A percentile compares a stretch with the other conserved stretches of the same genome.
Conservation (phyloP, 2,888 invertebrate species). For the Melieria crassipennis region DNA sequence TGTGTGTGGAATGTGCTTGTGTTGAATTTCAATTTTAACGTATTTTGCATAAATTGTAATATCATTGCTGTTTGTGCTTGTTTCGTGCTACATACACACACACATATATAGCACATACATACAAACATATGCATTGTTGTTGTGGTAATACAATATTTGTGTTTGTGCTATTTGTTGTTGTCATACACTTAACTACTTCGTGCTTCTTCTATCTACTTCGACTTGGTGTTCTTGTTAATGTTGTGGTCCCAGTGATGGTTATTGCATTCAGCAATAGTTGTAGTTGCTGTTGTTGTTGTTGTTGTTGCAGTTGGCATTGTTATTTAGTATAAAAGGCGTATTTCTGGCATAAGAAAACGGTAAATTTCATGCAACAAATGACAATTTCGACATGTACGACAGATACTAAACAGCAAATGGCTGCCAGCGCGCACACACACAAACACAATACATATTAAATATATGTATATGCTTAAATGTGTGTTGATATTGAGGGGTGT, state of each 20-base stretch:
- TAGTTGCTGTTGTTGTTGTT: neutral
- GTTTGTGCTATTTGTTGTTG: no score
- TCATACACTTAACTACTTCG: no score
- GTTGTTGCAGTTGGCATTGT: conserved; percentile 6
- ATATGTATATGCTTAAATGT: no score
- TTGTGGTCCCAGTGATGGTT: neutral
- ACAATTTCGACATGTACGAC: conserved; percentile 47
- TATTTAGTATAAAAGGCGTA: conserved; percentile 30
- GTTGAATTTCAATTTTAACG: conserved; percentile 52
- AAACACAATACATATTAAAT: neutral
- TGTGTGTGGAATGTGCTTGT: conserved; percentile 18
- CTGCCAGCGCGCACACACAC: conserved; percentile 6
- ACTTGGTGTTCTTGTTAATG: no score
- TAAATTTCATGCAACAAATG: conserved; percentile 56
- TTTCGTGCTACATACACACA: neutral
- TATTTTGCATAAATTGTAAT: conserved; percentile 58
- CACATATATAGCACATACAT: no score
- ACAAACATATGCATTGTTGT: neutral
- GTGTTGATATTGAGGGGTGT: no score
- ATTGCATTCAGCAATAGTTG: neutral
- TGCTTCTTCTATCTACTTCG: no score
- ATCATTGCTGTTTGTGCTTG: conserved; percentile 42
- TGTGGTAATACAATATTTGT: neutral
- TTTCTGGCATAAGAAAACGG: conserved; percentile 53
- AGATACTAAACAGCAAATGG: conserved; percentile 45